Evolutionary conservation across 2,113 vertebrate genomes (phyloP), one percentile per base, ranked within the genome.

Genomic region (Phylloscopus whistleri): DNA sequence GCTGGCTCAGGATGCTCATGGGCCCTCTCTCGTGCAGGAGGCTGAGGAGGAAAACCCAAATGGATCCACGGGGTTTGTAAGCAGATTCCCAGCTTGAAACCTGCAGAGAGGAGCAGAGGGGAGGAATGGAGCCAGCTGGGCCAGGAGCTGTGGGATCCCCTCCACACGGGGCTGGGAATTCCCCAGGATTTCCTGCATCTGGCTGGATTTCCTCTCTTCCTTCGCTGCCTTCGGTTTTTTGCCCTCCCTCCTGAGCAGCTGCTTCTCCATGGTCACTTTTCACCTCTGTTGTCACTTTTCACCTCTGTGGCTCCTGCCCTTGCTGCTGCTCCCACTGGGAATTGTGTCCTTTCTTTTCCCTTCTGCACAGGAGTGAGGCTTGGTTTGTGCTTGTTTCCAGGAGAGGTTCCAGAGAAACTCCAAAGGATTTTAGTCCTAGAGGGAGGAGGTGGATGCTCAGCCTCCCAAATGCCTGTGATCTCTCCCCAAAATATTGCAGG

Each of bases 51-150:
- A 2, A 52, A n/a, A 84, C 5, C 4, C 31, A 26, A 8, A n/a
- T 0, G 1, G 30, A 17, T 27, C 37, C 4, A 5, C 1, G 9
- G 5, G 21, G 26, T 41, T 27, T 30, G 10, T 15, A 2, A 51
- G 10, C 4, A 14, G 5, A 28, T 55, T 55, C 33, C 56, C 58
- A 48, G 21, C 19, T 21, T 41, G 48, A 58, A 26, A 19, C 7
- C 20, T 16, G 20, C 9, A 11, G 75, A 41, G 35, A 84, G 63
- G 44, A 48, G 53, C 49, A 8, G 75, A 21, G 56, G 20, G 15
- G 33, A 26, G 15, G 48, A 21, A 2, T 0, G 9, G 46, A 35
- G 74, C 28, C 13, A 23, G 31, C 44, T 53, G 56, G 35, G 63
- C 73, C 73, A 27, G 0, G n/a, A 58, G 51, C 72, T 39, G 3